Base-by-base conservation (phyloP, 2,888 invertebrate species). In the Cepaea hortensis region DNA sequence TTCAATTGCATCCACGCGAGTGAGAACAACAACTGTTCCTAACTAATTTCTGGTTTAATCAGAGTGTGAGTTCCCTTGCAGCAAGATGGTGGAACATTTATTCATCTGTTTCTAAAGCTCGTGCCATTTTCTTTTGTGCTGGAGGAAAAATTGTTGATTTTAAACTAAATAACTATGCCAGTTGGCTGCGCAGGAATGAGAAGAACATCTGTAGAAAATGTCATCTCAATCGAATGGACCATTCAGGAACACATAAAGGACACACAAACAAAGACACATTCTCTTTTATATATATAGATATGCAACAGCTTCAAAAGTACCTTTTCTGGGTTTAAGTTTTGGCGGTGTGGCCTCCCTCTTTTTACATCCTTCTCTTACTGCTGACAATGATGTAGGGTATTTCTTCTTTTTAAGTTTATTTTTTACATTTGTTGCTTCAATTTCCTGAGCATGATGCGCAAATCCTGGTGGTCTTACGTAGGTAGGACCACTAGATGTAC, bases 391-490 rank as follows among this genome's bases (percentile, higher is more conserved):
- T 9, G 91, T 88, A 0, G 91, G 91, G 82, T 92, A 92, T 89
- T 79, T 79, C 89, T 93, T 93, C 89, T 93, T 93, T 89, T 91
- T 75, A 87, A 89, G 79, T 86, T 87, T 76, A 88, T 89, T 80
- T 84, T 13, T 68, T 3, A 20, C 50, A 61, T 73, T 61, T 20
- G 72, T 80, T 18, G 84, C 87, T 9, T 88, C 87, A 79, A 94
- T 91, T 86, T 93, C 92, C 82, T 94, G 94, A n/a, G 93, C 94
- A 88, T 94, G 94, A 61, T 93, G 92, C 55, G 90, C 90, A 85
- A 94, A 94, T 20, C 94, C 94, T 11, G 93, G 93, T 18, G 93
- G 93, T 73, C 94, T 89, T 7, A 93, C 91, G 89, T 94, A 94
- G 15, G 92, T 91, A 0, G 94, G 94, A 11, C 93, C 94, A 89